A percentile compares a stretch with the other conserved stretches of the same genome.
phyloP scores from a whole-genome alignment of 1,140 invertebrate genomes.

The Halotydeus destructor region DNA sequence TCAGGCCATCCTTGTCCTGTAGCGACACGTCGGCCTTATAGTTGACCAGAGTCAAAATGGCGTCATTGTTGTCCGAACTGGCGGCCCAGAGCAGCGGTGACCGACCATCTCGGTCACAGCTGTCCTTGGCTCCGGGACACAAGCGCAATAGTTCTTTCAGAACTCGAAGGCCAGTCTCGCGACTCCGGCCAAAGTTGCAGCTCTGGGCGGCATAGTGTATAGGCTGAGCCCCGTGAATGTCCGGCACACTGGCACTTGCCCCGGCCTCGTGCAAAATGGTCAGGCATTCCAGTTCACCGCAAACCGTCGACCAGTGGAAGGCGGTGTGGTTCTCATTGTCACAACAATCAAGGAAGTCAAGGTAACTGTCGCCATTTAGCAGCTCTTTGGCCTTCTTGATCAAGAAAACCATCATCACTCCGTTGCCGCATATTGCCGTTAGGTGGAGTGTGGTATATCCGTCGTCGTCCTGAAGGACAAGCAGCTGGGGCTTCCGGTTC shows the following conservation, averaged over 20 bases:
- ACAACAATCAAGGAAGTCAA: slow-evolving; percentile 9
- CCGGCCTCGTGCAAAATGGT: slow-evolving; percentile 59
- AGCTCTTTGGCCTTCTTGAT: slow-evolving; percentile 9
- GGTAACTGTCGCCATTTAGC: neutral
- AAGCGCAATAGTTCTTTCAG: slow-evolving; percentile 15
- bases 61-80: slow-evolving; percentile 77
- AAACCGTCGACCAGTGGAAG: slow-evolving; percentile 97
- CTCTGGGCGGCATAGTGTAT: slow-evolving; percentile 88
- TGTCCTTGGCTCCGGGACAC: slow-evolving; percentile 49
- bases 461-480: slow-evolving; percentile 64
- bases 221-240: slow-evolving; percentile 80
- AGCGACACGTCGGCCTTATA: slow-evolving; percentile 54
- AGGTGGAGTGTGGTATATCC: slow-evolving; percentile 81
- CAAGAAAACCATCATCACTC: slow-evolving; percentile 52
- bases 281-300: slow-evolving; percentile 65
- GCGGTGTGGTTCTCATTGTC: slow-evolving; percentile 86
- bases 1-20: slow-evolving; percentile 42
- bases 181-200: slow-evolving; percentile 36
- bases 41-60: slow-evolving; percentile 61
- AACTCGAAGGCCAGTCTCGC: slow-evolving; percentile 14
- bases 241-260: slow-evolving; percentile 58
- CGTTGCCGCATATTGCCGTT: slow-evolving; percentile 64
- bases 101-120: slow-evolving; percentile 67
- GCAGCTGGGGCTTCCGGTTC: slow-evolving; percentile 42
- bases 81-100: slow-evolving; percentile 90